A percentile compares a stretch with the other conserved stretches of the same genome.
Evolutionary conservation across 2,888 invertebrate species (phyloP).

Genomic region (Micropterix aruncella): DNA sequence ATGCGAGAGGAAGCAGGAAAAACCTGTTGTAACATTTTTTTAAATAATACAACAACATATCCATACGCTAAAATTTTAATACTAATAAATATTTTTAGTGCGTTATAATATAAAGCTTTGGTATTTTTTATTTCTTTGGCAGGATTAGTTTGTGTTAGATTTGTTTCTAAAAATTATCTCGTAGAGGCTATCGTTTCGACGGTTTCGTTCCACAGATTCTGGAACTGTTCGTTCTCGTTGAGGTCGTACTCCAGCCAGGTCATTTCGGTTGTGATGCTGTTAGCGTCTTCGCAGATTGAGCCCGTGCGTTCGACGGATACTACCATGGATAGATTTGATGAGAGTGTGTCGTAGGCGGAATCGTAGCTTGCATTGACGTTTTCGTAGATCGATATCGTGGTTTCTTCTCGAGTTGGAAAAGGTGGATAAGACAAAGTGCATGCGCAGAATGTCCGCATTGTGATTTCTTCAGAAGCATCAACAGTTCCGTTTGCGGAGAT

Average conservation of each 20-base stretch:
- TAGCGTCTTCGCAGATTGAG: slow-evolving; percentile 28
- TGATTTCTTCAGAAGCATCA: slow-evolving; percentile 30
- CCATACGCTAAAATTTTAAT: too few species aligned
- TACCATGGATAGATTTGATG: slow-evolving; percentile 27
- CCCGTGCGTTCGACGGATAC: slow-evolving; percentile 33
- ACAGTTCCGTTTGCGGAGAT: slow-evolving; percentile 31
- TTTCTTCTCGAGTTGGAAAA: slow-evolving; percentile 16
- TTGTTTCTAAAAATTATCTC: background rate
- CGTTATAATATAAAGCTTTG: too few species aligned
- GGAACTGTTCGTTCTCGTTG: slow-evolving; percentile 14
- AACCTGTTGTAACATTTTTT: too few species aligned
- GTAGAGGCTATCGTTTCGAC: slow-evolving; percentile 8
- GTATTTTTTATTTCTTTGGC: slow-evolving; percentile 6
- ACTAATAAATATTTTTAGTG: too few species aligned
- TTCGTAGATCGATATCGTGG: slow-evolving; percentile 20
- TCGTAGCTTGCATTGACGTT: slow-evolving; percentile 20
- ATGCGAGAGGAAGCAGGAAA: too few species aligned
- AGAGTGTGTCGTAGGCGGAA: slow-evolving; percentile 31
- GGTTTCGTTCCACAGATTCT: slow-evolving; percentile 12
- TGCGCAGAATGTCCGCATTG: slow-evolving; percentile 28
- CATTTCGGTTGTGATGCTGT: slow-evolving; percentile 32
- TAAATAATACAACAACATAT: too few species aligned
- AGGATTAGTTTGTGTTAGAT: too few species aligned
- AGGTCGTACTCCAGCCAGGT: slow-evolving; percentile 27
- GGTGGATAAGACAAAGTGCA: slow-evolving; percentile 21